phyloP scores from a whole-genome alignment of 2,888 invertebrate genomes.

The Sycophila texana region DNA sequence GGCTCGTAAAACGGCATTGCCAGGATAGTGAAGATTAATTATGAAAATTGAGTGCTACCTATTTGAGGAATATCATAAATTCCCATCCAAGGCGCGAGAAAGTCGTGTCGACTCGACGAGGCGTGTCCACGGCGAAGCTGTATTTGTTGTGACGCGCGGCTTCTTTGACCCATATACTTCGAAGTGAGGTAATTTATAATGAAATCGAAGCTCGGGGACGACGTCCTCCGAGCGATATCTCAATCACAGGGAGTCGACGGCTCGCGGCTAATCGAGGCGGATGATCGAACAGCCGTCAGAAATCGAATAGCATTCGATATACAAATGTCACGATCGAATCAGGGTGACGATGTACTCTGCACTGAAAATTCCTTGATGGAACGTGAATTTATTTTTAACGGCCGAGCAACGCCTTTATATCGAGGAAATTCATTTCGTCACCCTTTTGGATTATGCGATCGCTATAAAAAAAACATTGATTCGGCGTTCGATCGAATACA shows the following conservation, averaged over 20 bases:
- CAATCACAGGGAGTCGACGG: background rate
- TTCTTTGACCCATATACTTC: constrained; percentile 14
- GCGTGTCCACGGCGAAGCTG: background rate
- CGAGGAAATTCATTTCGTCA: background rate
- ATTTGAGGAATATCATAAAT: too few species aligned
- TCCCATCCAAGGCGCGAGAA: background rate
- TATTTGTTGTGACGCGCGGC: constrained; percentile 21
- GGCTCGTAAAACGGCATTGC: too few species aligned
- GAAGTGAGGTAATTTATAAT: constrained; percentile 34
- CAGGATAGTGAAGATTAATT: too few species aligned
- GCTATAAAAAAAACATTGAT: background rate
- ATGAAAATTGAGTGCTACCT: too few species aligned
- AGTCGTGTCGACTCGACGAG: background rate
- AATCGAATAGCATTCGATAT: background rate
- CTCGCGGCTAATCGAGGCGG: too few species aligned
- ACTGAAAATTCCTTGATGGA: background rate
- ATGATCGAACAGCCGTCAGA: constrained; percentile 23
- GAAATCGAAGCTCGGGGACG: constrained; percentile 27
- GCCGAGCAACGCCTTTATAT: background rate
- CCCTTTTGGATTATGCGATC: background rate
- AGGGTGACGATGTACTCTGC: background rate
- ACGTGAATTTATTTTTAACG: background rate
- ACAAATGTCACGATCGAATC: background rate
- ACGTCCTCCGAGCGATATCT: constrained; percentile 1
- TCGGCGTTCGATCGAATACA: too few species aligned